Conservation (phyloP, 2,797 vertebrate species). For the Pipistrellus pipistrellus region DNA sequence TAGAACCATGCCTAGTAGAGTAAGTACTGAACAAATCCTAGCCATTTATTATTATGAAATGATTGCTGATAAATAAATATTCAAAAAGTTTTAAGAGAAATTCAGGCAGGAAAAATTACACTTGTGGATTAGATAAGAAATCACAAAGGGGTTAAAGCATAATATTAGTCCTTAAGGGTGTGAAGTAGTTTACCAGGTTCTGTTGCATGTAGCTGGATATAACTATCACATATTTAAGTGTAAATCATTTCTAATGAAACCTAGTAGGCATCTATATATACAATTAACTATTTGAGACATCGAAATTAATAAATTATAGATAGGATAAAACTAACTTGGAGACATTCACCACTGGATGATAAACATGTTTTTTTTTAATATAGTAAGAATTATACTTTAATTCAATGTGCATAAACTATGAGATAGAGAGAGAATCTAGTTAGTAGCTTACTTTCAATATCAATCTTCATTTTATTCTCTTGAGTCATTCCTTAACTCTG, state of each 20-base stretch:
- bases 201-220: neutral
- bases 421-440: neutral
- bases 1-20: neutral
- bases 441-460: conserved; percentile 16
- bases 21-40: neutral
- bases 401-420: neutral
- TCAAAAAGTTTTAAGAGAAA: neutral
- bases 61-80: neutral
- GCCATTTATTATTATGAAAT: conserved; percentile 46
- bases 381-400: neutral
- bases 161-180: neutral
- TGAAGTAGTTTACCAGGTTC: neutral
- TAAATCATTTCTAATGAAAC: neutral
- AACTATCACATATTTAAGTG: neutral
- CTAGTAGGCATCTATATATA: neutral
- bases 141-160: neutral
- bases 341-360: neutral
- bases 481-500: neutral
- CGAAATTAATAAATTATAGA: conserved; percentile 1
- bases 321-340: neutral
- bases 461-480: conserved; percentile 37
- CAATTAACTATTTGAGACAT: neutral
- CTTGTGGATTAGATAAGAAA: neutral
- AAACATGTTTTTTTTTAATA: neutral
- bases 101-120: neutral